Evolutionary conservation across 2,113 vertebrate species (phyloP).

Genomic region (Blennius ocellaris): DNA sequence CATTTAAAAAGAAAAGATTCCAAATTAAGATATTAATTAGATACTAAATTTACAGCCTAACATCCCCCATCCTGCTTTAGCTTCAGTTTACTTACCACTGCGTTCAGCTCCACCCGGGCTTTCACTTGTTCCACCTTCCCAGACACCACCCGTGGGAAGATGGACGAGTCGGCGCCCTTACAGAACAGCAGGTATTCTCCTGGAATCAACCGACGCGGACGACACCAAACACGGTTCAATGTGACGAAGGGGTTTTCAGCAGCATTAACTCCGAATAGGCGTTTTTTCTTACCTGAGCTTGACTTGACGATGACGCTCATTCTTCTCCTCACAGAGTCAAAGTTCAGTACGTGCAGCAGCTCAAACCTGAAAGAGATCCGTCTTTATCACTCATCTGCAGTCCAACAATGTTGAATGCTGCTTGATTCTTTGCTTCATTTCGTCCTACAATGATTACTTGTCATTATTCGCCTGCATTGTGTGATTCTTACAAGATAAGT

Average conservation of each 20-base stretch:
- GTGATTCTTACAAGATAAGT: no score
- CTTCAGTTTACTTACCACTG: constrained; percentile 87
- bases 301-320: constrained; percentile 98
- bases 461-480: no score
- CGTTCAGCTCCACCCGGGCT: constrained; percentile 93
- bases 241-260: background rate
- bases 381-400: no score
- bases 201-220: constrained; percentile 60
- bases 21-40: no score
- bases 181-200: constrained; percentile 95
- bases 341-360: constrained; percentile 92
- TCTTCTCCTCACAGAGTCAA: constrained; percentile 95
- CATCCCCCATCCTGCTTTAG: background rate
- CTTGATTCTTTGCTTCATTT: no score
- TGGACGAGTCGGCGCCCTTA: constrained; percentile 97
- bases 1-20: no score
- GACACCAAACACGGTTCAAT: background rate
- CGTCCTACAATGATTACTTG: no score
- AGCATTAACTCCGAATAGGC: background rate
- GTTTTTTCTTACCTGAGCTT: constrained; percentile 85
- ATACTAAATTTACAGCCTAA: background rate
- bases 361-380: constrained; percentile 86
- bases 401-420: no score
- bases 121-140: constrained; percentile 95
- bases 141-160: constrained; percentile 93